A percentile compares a stretch with the other conserved stretches of the same genome.
Evolutionary conservation across 2,888 invertebrate species (phyloP).

Genomic region (Lasioglossum morio): DNA sequence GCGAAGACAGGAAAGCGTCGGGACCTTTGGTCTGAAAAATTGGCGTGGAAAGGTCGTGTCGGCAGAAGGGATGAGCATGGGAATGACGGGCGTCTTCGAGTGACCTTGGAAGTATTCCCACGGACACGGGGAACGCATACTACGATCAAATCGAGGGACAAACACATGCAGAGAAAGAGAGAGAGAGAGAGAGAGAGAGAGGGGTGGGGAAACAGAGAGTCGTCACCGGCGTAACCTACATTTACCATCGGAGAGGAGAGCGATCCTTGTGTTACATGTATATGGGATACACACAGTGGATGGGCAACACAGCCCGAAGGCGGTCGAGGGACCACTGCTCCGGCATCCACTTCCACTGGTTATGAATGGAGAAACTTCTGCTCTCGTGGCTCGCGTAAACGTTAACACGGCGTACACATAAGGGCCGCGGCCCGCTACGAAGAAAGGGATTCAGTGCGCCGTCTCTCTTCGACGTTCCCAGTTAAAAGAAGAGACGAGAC

Average conservation of each 20-base stretch:
- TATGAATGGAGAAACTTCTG: slow-evolving; percentile 82
- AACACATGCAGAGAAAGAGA: too few species aligned
- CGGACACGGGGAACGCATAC: slow-evolving; percentile 26
- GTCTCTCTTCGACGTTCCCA: neutral
- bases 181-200: slow-evolving; percentile 38
- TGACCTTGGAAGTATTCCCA: slow-evolving; percentile 60
- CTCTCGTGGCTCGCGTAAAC: slow-evolving; percentile 62
- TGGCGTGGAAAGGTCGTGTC: neutral
- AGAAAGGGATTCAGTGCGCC: slow-evolving; percentile 57
- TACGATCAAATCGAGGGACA: slow-evolving; percentile 8
- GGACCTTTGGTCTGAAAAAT: slow-evolving; percentile 20
- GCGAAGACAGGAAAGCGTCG: neutral
- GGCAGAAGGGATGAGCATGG: neutral
- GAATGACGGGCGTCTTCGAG: slow-evolving; percentile 30
- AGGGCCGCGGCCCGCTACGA: slow-evolving; percentile 48
- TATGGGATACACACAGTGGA: slow-evolving; percentile 25
- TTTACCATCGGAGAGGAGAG: slow-evolving; percentile 65
- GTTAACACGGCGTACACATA: slow-evolving; percentile 51
- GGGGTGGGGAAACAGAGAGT: slow-evolving; percentile 59
- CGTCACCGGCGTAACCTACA: slow-evolving; percentile 78
- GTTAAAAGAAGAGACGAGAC: slow-evolving; percentile 13
- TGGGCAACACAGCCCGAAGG: slow-evolving; percentile 57
- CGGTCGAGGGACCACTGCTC: slow-evolving; percentile 54
- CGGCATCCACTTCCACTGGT: slow-evolving; percentile 61
- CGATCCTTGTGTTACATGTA: slow-evolving; percentile 7